Base-by-base conservation (phyloP, 2,888 invertebrate species). In the Prosapia bicincta region DNA sequence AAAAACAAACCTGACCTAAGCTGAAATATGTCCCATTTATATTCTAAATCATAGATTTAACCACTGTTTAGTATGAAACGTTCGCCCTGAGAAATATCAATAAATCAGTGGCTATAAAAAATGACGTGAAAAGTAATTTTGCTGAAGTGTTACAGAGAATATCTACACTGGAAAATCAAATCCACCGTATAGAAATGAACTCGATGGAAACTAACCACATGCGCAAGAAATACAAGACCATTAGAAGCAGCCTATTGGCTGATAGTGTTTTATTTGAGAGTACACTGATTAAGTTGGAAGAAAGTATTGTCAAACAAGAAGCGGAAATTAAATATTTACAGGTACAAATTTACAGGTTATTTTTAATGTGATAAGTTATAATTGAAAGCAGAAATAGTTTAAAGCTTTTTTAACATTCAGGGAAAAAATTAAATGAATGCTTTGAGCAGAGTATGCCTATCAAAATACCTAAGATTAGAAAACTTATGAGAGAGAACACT, bases 181-280 rank as follows among this genome's bases (percentile, higher is more conserved):
- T 95, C 77, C 93, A 95, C 82, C 91, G 92, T 77, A 90, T 93
- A 0, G 89, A 93, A 74, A 91, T 95, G 32, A 93, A 94, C 85
- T 91, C 92, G 88, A 91, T 93, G 82, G 94, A 95, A 84, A 93
- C 94, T 0, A 91, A 92, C 81, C 89, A 94, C 79, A 90, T 94
- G 7, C 90, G 90, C 79, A 92, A 91, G 83, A 93, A 93, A 83
- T 95, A 94, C 82, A 85, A 88, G 43, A 89, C 90, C 0, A 93
- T 94, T 74, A 89, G 90, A 85, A 86, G 85, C 77, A 83, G 89
- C 0, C 84, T 93, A 0, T 86, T 90, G 83, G 89, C 90, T 15
- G 93, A 93, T 82, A 89, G 92, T 0, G 91, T 92, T 1, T 89
- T 89, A 80, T 93, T 93, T 80, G 92, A 93, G 83, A 90, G 90